Base-by-base conservation (phyloP, 2,888 invertebrate species). In the Hyalella azteca region DNA sequence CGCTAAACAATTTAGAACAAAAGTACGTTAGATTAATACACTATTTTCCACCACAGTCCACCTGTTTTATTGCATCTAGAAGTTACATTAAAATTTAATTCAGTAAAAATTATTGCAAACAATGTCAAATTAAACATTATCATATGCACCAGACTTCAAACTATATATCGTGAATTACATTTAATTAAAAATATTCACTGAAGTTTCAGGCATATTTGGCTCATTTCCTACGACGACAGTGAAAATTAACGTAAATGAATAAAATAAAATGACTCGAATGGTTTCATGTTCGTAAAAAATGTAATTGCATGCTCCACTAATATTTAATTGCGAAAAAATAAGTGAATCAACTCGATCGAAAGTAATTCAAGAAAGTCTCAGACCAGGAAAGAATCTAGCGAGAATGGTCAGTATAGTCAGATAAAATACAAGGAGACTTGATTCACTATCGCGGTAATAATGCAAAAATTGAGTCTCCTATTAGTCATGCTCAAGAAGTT, bases 341-440 rank as follows among this genome's bases (percentile, higher is more conserved):
- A 54, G 11, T 9, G 22, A 54, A 4, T 29, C 54, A 26, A 26
- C 26, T 22, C 54, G 29, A 29, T 54, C 22, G 29, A 54, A 54
- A 7, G 22, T 26, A 54, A 22, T 26, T 54, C 54, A 54, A 54
- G 22, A 54, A 26, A 22, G 29, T 26, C 54, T 26, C 29, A 29
- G 54, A 54, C 54, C 54, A 54, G 54, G 26, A 54, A 54, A 54
- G 13, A 54, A 29, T 54, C 54, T 54, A 54, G 26, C 54, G 22
- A 54, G 29, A 29, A 54, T 54, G 54, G 29, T 29, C 54, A 22
- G 54, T 54, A 54, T 29, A 26, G 29, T 22, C 54, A 54, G 26
- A 54, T 54, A 54, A 54, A 54, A 54, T 54, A 54, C 54, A 54
- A 54, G n/a, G n/a, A n/a, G n/a, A n/a, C n/a, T n/a, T n/a, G n/a